Base-by-base conservation (phyloP, 2,113 vertebrate genomes). In the Coryphaenoides rupestris region DNA sequence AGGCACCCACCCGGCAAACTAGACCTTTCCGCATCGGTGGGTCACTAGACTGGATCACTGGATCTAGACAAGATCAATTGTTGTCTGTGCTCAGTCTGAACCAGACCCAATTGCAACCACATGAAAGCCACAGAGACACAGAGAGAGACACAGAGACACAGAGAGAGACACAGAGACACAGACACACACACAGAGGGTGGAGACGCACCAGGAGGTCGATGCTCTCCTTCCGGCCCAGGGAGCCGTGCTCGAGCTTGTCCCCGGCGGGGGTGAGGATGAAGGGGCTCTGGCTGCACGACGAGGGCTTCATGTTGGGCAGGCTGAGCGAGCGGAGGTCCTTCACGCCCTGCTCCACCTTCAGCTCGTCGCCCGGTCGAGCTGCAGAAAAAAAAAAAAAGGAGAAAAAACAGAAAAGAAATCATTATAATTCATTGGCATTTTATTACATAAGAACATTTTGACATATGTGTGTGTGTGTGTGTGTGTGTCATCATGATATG, bases 311-410 rank as follows among this genome's bases (percentile, higher is more conserved):
- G 82, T 92, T 89, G 55, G 95, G 95, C 66, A 98, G 80, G 63
- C 94, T 94, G 72, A 92, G 83, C 0, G 93, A 94, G 52, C 91
- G 88, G 74, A 92, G 63, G 5, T 96, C 95, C 70, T 92, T 90
- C 23, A 94, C 90, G 0, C 90, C 87, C 80, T 95, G 93, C 56
- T 96, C 96, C 85, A 95, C 93, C 76, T 95, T 95, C 76, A 93
- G 87, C 78, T 98, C 95, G 0, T 93, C 91, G 0, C 94, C 94
- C 0, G 92, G 92, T 55, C 94, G 95, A 53, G 95, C 96, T 98
- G 70, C 0, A 21, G 28, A 1, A 50, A 5, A 57, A 23, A 56
- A 17, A 47, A 1, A 10, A 54, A 45, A 19, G 3, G 50, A 17
- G 1, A 3, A n/a, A 17, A 3, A n/a, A 40, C 33, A 40, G 9